Conservation (phyloP, 1,140 invertebrate genomes). For the Colletes gigas region DNA sequence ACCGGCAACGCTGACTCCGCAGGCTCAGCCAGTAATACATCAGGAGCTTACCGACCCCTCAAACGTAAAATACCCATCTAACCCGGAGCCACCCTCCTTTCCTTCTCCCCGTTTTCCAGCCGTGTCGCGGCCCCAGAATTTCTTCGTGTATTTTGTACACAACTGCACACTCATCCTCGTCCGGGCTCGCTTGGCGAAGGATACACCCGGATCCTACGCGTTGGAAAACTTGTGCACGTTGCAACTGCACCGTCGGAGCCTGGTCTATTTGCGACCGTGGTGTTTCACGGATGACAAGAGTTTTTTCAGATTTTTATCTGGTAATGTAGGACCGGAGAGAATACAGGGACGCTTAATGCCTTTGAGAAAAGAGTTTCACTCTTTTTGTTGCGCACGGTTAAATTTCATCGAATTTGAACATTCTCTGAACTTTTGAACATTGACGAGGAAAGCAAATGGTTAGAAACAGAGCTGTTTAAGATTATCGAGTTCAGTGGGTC, state of each 20-base stretch:
- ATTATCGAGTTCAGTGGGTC: no score
- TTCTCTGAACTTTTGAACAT: no score
- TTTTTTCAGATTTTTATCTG: no score
- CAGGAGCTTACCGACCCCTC: conserved; percentile 71
- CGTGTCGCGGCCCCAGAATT: conserved; percentile 5
- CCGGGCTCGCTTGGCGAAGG: not conserved
- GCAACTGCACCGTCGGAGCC: not conserved
- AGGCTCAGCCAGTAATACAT: conserved; percentile 73
- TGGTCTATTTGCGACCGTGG: not conserved
- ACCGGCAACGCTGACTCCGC: conserved; percentile 71
- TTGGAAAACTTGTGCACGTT: conserved; percentile 29
- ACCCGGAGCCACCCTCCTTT: conserved; percentile 24
- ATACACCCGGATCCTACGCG: not conserved
- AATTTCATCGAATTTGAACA: no score
- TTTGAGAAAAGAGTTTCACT: no score
- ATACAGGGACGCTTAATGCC: no score
- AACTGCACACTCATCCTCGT: not conserved
- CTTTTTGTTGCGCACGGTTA: no score
- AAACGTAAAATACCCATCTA: conserved; percentile 71
- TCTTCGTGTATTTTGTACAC: conserved; percentile 42
- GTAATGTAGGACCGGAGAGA: no score
- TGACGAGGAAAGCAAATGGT: no score
- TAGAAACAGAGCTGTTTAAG: no score
- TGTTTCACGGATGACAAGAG: not conserved
- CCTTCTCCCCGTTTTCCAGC: not conserved